Base-by-base conservation (phyloP, 2,888 invertebrate species). In the Drosophila nr. perissopoda region DNA sequence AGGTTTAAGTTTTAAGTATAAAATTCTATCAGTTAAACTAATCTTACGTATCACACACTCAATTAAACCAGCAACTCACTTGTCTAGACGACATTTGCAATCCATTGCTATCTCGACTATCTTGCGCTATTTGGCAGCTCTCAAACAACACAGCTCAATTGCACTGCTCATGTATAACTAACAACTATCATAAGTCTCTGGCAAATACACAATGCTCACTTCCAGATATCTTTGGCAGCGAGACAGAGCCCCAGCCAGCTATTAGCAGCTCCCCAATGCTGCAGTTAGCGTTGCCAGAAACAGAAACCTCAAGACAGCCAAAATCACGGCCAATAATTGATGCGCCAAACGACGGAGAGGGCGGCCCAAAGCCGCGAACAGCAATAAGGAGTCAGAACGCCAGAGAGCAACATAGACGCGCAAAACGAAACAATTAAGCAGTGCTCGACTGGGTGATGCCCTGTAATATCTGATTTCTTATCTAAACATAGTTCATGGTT, bases 241-340 rank as follows among this genome's bases (percentile, higher is more conserved):
- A 29, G 21, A 16, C 48, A 38, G 16, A 31, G 8, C 54, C 79
- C 73, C 36, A 48, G 33, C 65, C 61, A 64, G 56, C 70, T 76
- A 80, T 80, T 79, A 76, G 70, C 49, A 59, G 64, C 57, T 69
- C 64, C 74, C 70, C 59, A 53, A 51, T 40, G 69, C 27, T 53
- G 72, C 72, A 57, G 61, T 51, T 29, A 57, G 48, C 67, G 66
- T 36, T 63, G 76, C 71, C 77, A 77, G 42, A 42, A 57, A 42
- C 57, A 46, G 54, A 79, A 79, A 76, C 69, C 77, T 56, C 77
- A 68, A 84, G 82, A 76, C 78, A 82, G 81, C 71, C 83, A 81
- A 79, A 82, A 83, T 81, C 83, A 85, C 79, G 71, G 79, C 72
- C 86, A 82, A 76, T 85, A 84, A 84, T 88, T 85, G 88, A 84